These are phyloP conservation scores for Psittacula derbiana DNA, from an alignment of 2,797 vertebrate species.

Conservation along the genomic window DNA sequence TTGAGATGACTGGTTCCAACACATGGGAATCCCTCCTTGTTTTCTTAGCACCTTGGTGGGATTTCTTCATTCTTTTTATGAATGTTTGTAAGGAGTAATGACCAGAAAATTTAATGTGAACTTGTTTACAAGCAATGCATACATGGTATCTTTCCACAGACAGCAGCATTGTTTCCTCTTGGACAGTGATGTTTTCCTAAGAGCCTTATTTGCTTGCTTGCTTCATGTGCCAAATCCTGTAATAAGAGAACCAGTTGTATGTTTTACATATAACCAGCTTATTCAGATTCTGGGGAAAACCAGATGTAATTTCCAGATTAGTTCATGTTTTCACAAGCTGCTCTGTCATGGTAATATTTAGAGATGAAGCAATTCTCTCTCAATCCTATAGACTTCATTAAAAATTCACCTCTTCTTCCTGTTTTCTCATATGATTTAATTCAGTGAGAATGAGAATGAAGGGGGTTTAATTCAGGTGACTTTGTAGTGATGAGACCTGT, in stretches of 20 bases:
- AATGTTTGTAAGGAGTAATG: not conserved
- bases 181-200: not conserved
- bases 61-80: not conserved
- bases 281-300: not conserved
- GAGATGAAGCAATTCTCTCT: not conserved
- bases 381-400: not conserved
- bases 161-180: not conserved
- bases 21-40: not conserved
- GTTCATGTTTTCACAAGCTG: not conserved
- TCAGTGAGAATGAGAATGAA: not conserved
- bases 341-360: accelerated
- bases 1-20: not conserved
- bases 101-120: not conserved
- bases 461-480: not conserved
- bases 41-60: not conserved
- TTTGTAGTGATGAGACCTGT: not conserved
- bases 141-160: accelerated
- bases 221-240: not conserved
- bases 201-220: not conserved
- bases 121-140: not conserved
- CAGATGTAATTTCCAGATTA: not conserved
- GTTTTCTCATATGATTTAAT: accelerated
- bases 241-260: not conserved
- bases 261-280: not conserved
- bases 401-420: not conserved